Percentiles rank a stretch among this genome's conserved stretches.
Evolutionary conservation across 2,888 invertebrate species (phyloP).

Genomic region (Ferrisia virgata): DNA sequence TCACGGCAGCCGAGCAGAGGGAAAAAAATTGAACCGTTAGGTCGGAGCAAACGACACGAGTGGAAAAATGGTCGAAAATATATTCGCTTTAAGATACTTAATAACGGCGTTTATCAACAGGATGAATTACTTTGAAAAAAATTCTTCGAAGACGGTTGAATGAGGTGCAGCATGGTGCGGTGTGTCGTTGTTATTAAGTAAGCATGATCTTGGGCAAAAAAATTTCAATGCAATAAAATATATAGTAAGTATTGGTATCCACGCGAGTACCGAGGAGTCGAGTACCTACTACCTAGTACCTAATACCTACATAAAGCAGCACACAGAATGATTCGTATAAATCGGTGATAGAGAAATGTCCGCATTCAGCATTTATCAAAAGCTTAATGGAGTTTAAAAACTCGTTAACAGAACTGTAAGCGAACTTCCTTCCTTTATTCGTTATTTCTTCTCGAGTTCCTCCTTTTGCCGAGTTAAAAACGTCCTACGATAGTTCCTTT

Average conservation of each 20-base stretch:
- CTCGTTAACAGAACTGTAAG: constrained; percentile 39
- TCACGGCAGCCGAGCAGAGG: background rate
- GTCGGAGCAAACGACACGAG: constrained; percentile 12
- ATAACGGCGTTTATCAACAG: background rate
- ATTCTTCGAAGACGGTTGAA: background rate
- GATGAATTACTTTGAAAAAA: constrained; percentile 27
- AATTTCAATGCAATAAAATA: constrained; percentile 14
- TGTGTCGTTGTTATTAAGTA: too few relatives aligned
- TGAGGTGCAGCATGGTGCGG: background rate
- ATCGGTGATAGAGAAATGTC: constrained; percentile 35
- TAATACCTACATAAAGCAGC: background rate
- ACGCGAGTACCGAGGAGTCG: background rate
- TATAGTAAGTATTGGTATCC: background rate
- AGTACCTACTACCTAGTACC: too few relatives aligned
- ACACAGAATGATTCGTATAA: constrained; percentile 33
- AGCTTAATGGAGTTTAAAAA: constrained; percentile 43
- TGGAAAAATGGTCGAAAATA: constrained; percentile 15
- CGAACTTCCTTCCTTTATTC: constrained; percentile 35
- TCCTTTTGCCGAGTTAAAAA: background rate
- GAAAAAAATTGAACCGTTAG: constrained; percentile 18
- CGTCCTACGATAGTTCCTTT: constrained; percentile 34
- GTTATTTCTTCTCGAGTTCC: constrained; percentile 26
- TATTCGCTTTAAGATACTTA: constrained; percentile 22
- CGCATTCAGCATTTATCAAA: constrained; percentile 38
- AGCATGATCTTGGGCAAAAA: constrained; percentile 10